Evolutionary conservation across 2,113 vertebrate species (phyloP).

Genomic region (Prunella himalayana): DNA sequence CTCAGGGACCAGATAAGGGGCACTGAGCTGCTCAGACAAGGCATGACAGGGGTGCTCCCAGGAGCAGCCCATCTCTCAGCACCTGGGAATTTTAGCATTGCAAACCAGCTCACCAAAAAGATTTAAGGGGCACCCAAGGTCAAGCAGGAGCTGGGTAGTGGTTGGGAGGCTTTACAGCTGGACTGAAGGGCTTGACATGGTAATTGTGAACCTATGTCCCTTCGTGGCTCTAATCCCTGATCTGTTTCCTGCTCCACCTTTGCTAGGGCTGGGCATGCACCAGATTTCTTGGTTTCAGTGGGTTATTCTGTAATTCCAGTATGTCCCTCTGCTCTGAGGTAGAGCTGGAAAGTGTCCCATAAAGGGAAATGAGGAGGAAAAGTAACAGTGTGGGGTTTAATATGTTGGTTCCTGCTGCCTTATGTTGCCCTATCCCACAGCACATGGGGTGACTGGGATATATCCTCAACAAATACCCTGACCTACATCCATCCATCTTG

Average conservation of each 20-base stretch:
- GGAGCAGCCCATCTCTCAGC: neutral
- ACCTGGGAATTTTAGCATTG: neutral
- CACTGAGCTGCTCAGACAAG: neutral
- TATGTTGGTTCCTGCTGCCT: neutral
- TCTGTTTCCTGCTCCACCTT: conserved; percentile 16
- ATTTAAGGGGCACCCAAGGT: conserved; percentile 31
- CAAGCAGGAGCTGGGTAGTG: neutral
- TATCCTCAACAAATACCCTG: neutral
- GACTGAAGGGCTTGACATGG: conserved; percentile 38
- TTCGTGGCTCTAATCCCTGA: neutral
- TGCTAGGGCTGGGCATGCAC: conserved; percentile 17
- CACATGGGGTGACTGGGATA: neutral
- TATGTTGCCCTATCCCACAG: neutral
- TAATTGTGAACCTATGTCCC: conserved; percentile 29
- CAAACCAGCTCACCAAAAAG: neutral
- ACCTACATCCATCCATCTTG: neutral
- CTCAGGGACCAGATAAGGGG: neutral
- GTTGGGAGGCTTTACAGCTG: neutral
- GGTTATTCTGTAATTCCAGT: neutral
- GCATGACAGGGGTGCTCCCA: accelerated
- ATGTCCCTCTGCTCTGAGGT: neutral
- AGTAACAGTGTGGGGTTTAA: neutral
- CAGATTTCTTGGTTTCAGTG: conserved; percentile 26
- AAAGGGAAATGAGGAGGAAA: neutral
- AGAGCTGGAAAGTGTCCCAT: neutral